Evolutionary conservation across 1,140 invertebrate genomes (phyloP).

Genomic region (Camponotus floridanus): DNA sequence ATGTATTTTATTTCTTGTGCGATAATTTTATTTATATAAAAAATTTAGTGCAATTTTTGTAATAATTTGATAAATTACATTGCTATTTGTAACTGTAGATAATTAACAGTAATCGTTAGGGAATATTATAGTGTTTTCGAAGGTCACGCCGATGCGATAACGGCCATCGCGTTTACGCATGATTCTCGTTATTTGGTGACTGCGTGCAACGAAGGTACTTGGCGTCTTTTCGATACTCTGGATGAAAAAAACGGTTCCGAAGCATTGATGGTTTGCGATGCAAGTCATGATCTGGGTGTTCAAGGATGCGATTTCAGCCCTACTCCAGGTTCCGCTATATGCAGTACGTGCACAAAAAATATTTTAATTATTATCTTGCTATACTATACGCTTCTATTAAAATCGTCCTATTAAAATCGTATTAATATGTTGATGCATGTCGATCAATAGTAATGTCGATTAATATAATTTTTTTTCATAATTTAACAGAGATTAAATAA

Average conservation of each 20-base stretch:
- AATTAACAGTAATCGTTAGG: conserved; percentile 33
- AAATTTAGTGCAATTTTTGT: not conserved
- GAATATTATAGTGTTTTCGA: conserved; percentile 83
- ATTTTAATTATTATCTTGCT: conserved; percentile 2
- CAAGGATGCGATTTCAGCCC: conserved; percentile 89
- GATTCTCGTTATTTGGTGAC: conserved; percentile 89
- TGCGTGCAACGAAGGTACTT: conserved; percentile 89
- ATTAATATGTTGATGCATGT: not conserved
- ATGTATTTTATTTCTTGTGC: not conserved
- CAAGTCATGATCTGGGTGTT: conserved; percentile 91
- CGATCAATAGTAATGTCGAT: not conserved
- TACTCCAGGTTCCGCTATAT: conserved; percentile 80
- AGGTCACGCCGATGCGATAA: conserved; percentile 88
- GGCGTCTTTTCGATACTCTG: conserved; percentile 83
- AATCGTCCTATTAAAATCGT: not conserved
- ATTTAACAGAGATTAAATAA: conserved; percentile 15
- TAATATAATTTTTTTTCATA: not conserved
- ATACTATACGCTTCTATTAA: not conserved
- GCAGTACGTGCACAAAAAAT: conserved; percentile 22
- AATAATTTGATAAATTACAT: not conserved
- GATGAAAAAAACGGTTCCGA: conserved; percentile 43
- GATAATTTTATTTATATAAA: conserved; percentile 22
- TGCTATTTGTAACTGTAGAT: not conserved
- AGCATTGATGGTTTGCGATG: conserved; percentile 82
- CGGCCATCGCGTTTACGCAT: conserved; percentile 88